Conservation (phyloP, 2,797 vertebrate genomes). For the Crenuchus spilurus region DNA sequence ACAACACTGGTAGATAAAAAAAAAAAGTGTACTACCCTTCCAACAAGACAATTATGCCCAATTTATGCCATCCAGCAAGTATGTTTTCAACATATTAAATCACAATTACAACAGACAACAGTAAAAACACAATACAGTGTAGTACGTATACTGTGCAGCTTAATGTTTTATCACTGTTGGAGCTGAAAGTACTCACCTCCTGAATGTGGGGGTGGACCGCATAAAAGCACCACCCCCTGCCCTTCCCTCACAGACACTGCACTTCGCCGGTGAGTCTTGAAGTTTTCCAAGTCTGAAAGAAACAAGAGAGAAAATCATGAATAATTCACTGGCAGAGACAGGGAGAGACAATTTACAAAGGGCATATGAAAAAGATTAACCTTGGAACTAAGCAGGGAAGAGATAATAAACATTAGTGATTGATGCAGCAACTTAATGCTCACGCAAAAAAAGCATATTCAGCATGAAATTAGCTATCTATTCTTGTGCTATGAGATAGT, state of each 20-base stretch:
- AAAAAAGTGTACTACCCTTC: too few species aligned
- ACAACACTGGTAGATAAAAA: too few species aligned
- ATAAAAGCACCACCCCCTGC: slow-evolving; percentile 95
- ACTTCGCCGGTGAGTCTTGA: slow-evolving; percentile 89
- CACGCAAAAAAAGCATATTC: not conserved
- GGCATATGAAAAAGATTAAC: slow-evolving; percentile 1
- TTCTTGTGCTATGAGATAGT: not conserved
- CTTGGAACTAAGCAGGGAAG: not conserved
- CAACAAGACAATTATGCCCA: too few species aligned
- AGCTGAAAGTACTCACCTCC: slow-evolving; percentile 80
- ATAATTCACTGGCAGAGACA: not conserved
- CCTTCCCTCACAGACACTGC: slow-evolving; percentile 92
- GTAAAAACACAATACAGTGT: too few species aligned
- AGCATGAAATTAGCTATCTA: slow-evolving; percentile 4
- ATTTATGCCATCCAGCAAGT: too few species aligned
- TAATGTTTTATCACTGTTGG: too few species aligned
- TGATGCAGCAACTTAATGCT: slow-evolving; percentile 10
- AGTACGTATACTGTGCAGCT: too few species aligned
- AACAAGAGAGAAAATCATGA: slow-evolving; percentile 8
- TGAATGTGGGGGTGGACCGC: slow-evolving; percentile 90
- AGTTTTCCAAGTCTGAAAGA: slow-evolving; percentile 90
- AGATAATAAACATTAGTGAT: slow-evolving; percentile 1
- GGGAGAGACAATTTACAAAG: not conserved
- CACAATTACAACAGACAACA: too few species aligned
- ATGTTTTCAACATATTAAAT: too few species aligned